A percentile compares a stretch with the other conserved stretches of the same genome.
Conservation (phyloP, 2,797 vertebrate genomes). For the Siniperca scherzeri region DNA sequence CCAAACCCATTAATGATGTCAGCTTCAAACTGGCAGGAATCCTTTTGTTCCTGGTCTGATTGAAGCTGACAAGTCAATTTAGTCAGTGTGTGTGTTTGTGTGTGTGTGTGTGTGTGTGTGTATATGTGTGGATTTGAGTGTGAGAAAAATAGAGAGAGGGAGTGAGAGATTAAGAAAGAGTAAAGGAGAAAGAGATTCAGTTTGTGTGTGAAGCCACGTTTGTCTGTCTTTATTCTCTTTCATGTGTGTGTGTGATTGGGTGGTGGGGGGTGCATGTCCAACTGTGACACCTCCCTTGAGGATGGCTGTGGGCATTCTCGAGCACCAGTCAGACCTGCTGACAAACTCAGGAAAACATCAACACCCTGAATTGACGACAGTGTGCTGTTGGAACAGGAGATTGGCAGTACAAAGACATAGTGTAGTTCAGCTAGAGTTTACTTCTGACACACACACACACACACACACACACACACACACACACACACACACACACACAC, state of each 20-base stretch:
- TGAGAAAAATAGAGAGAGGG: conserved; percentile 52
- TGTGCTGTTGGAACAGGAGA: conserved; percentile 51
- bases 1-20: conserved; percentile 82
- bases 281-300: conserved; percentile 71
- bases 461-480: conserved; percentile 14
- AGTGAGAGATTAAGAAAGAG: conserved; percentile 63
- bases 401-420: conserved; percentile 70
- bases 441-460: conserved; percentile 45
- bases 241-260: neutral
- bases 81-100: conserved; percentile 63
- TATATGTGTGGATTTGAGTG: conserved; percentile 30
- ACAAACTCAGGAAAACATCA: conserved; percentile 76
- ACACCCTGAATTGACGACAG: conserved; percentile 63
- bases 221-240: conserved; percentile 44
- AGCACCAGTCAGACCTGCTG: conserved; percentile 70
- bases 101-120: conserved; percentile 52
- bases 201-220: conserved; percentile 42
- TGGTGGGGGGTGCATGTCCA: conserved; percentile 49
- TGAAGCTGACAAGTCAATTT: conserved; percentile 88
- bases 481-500: conserved; percentile 15
- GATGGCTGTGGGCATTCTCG: conserved; percentile 60
- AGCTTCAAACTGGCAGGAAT: conserved; percentile 83
- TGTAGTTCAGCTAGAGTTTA: conserved; percentile 78
- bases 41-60: conserved; percentile 84
- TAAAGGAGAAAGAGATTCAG: conserved; percentile 52